These are phyloP conservation scores for Hypomesus transpacificus DNA, from an alignment of 2,113 vertebrate species.

Conservation along the genomic window DNA sequence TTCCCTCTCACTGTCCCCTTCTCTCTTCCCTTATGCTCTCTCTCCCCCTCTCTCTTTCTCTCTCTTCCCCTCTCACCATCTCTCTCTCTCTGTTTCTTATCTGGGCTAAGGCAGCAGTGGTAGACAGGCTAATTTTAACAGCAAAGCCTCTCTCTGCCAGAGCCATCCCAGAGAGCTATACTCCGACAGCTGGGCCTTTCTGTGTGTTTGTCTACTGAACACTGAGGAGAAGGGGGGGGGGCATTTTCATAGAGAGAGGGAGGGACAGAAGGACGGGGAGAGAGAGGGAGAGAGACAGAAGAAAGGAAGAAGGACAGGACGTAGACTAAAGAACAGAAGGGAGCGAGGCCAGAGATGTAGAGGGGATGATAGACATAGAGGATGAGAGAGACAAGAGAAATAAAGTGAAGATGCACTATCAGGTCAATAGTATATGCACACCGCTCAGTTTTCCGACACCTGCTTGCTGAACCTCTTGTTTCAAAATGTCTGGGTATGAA, in stretches of 20 bases:
- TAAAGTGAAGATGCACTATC: too few species aligned
- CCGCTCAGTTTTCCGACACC: too few species aligned
- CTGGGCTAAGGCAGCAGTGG: conserved; percentile 7
- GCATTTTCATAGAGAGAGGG: neutral
- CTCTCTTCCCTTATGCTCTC: neutral
- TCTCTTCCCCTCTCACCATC: neutral
- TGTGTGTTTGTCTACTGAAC: neutral
- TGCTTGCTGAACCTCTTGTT: too few species aligned
- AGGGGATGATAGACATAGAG: too few species aligned
- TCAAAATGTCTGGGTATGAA: too few species aligned
- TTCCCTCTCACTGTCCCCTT: neutral
- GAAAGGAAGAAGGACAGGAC: neutral
- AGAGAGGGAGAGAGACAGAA: neutral
- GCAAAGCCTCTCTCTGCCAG: conserved; percentile 10
- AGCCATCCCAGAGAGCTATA: neutral
- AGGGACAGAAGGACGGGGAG: neutral
- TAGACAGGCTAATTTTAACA: conserved; percentile 4
- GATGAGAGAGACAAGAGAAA: too few species aligned
- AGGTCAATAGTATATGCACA: too few species aligned
- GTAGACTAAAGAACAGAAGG: neutral
- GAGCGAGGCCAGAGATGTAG: too few species aligned
- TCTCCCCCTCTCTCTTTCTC: neutral
- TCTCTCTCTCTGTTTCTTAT: neutral
- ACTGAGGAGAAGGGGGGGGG: neutral
- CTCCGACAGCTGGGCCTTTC: neutral